Percentiles rank a stretch among this genome's conserved stretches.
Evolutionary conservation across 2,797 vertebrate genomes (phyloP).

Genomic region (Ctenochaetus hawaiiensis): DNA sequence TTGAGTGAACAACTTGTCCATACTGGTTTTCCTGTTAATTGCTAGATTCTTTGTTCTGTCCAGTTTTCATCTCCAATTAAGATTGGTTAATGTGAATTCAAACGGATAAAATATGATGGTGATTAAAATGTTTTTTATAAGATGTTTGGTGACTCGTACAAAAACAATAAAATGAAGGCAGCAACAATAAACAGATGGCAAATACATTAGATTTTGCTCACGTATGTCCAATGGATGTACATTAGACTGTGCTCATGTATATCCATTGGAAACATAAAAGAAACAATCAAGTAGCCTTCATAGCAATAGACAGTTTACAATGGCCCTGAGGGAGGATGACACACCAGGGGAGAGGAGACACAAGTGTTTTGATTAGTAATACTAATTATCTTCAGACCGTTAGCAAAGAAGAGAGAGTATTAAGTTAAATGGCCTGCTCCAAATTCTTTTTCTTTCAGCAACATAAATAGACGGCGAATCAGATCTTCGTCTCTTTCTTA

Average conservation of each 20-base stretch:
- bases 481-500: conserved; percentile 63
- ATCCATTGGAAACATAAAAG: conserved; percentile 69
- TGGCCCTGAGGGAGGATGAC: conserved; percentile 64
- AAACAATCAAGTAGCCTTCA: conserved; percentile 65
- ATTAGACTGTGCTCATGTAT: conserved; percentile 43
- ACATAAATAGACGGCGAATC: conserved; percentile 73
- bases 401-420: conserved; percentile 76
- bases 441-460: conserved; percentile 74
- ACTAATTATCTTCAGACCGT: conserved; percentile 81
- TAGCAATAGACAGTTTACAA: conserved; percentile 66
- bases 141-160: conserved; percentile 27
- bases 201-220: conserved; percentile 45
- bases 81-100: conserved; percentile 16
- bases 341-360: conserved; percentile 68
- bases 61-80: conserved; percentile 35
- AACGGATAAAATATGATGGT: conserved; percentile 11
- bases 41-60: conserved; percentile 7
- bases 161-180: conserved; percentile 17
- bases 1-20: background rate
- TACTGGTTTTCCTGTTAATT: background rate
- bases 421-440: conserved; percentile 80
- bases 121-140: conserved; percentile 40
- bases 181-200: conserved; percentile 50
- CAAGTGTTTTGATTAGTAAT: conserved; percentile 82
- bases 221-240: too few species aligned